phyloP scores from a whole-genome alignment of 2,888 invertebrate species.

The Seira ritae region DNA sequence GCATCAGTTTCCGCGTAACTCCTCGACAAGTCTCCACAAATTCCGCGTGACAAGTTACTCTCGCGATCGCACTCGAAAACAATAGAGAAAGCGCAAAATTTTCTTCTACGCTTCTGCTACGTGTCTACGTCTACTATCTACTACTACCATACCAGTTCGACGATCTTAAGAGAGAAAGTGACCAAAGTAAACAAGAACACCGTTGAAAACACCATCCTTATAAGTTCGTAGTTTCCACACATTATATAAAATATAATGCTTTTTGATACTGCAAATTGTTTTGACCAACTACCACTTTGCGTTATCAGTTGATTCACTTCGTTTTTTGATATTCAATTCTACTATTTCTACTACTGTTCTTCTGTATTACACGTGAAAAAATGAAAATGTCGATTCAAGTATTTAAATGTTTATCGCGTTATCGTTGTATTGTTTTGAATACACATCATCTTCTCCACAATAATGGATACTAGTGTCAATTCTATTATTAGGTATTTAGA shows the following conservation, averaged over 20 bases:
- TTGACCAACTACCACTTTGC: neutral
- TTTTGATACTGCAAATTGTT: neutral
- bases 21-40: conserved; percentile 60
- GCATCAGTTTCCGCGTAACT: conserved; percentile 67
- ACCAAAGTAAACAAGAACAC: conserved; percentile 51
- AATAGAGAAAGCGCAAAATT: conserved; percentile 36
- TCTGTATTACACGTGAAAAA: neutral
- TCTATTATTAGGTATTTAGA: neutral
- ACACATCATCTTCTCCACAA: conserved; percentile 3
- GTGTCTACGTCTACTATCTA: conserved; percentile 2
- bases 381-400: conserved; percentile 6
- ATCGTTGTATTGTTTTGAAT: neutral
- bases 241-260: neutral
- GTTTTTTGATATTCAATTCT: neutral
- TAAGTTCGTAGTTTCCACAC: conserved; percentile 1
- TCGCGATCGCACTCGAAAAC: conserved; percentile 23
- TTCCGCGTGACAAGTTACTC: conserved; percentile 45
- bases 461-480: conserved; percentile 5
- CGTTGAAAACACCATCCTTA: conserved; percentile 29
- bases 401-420: neutral
- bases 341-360: conserved; percentile 8
- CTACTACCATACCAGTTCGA: conserved; percentile 40
- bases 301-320: neutral
- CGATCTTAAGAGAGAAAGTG: conserved; percentile 66
- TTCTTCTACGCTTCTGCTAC: conserved; percentile 30